phyloP scores from a whole-genome alignment of 2,797 vertebrate species.

The Antrozous pallidus region DNA sequence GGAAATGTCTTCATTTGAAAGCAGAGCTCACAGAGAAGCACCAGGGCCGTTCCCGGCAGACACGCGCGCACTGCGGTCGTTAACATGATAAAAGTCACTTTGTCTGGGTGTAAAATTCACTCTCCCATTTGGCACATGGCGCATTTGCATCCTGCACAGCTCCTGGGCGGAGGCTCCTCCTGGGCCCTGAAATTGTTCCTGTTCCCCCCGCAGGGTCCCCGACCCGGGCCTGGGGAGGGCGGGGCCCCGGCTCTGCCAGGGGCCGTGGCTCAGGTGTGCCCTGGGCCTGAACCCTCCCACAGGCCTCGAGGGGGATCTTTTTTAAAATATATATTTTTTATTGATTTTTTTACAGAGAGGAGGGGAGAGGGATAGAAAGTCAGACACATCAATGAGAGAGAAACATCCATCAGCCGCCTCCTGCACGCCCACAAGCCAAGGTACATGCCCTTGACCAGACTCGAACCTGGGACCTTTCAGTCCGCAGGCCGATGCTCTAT shows the following conservation, averaged over 20 bases:
- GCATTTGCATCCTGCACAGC: constrained; percentile 66
- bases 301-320: neutral
- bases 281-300: neutral
- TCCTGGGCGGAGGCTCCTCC: constrained; percentile 56
- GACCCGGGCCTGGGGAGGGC: neutral
- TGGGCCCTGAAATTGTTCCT: constrained; percentile 21
- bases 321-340: too few relatives aligned
- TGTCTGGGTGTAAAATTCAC: constrained; percentile 80
- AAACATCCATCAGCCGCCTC: too few relatives aligned
- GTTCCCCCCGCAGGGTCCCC: neutral
- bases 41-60: constrained; percentile 69
- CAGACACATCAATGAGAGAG: too few relatives aligned
- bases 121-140: constrained; percentile 79
- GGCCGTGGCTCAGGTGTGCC: neutral
- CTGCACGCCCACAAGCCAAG: too few relatives aligned
- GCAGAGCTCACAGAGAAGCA: constrained; percentile 72
- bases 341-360: too few relatives aligned
- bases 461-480: too few relatives aligned
- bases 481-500: too few relatives aligned
- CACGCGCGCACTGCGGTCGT: constrained; percentile 75
- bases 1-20: constrained; percentile 65
- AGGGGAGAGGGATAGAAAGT: too few relatives aligned
- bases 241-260: neutral
- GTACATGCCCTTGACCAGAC: too few relatives aligned
- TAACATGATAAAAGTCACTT: constrained; percentile 81